Evolutionary conservation across 2,797 vertebrate genomes (phyloP), one percentile per base, ranked within the genome.

Genomic region (Avahi laniger): DNA sequence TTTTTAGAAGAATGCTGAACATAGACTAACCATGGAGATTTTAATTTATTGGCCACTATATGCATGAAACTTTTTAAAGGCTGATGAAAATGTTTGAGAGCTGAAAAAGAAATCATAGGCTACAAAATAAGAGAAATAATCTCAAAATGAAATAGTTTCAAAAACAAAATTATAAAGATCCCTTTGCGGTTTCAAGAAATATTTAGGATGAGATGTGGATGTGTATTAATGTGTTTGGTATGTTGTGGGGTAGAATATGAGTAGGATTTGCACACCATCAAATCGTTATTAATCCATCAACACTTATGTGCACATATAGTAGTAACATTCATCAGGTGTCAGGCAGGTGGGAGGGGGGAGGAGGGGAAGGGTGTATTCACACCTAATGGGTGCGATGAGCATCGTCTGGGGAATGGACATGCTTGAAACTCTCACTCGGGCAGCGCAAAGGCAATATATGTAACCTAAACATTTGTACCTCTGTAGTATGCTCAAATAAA

Each of bases 121-220:
- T 94, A 63, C 2, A 90, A 93, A 94, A 96, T 15, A 13, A 91
- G 20, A 86, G 43, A 83, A 84, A 90, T 8, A 83, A 94, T 46
- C 70, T 54, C 33, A 81, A 91, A 89, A 83, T 83, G 28, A 91
- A 94, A 48, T 48, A 35, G 11, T 86, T 93, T 82, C 18, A 30
- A 83, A 80, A 91, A 13, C 26, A 87, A 92, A 57, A 93, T 57
- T 84, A 52, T 75, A 82, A 91, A 57, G 54, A 43, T 65, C n/a
- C 14, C 78, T 81, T 90, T 76, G 33, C 18, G 33, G 18, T 54
- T 43, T 72, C 75, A 96, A 87, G 50, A 91, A 93, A 48, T 22
- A 24, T 87, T 91, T 84, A 84, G 65, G 33, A 80, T 35, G 22
- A 78, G 43, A 90, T n/a, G 28, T 59, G n/a, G 11, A 4, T 80